A percentile compares a stretch with the other conserved stretches of the same genome.
Conservation (phyloP, 2,888 invertebrate species). For the Tachina lurida region DNA sequence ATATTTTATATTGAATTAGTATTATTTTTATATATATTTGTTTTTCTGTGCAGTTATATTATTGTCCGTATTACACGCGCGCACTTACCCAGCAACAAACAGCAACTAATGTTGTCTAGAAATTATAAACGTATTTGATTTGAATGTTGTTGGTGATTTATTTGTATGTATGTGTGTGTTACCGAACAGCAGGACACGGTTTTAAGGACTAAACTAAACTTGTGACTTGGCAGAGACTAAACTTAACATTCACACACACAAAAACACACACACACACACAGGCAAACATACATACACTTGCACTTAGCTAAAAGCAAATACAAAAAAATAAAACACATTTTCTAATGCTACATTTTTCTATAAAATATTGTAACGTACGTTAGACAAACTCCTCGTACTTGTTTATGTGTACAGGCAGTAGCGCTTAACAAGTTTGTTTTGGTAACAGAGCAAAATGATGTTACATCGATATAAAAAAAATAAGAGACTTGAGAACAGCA, state of each 20-base stretch:
- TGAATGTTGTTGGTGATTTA: constrained; percentile 56
- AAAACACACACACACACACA: background rate
- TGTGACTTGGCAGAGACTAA: constrained; percentile 68
- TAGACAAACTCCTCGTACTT: constrained; percentile 1
- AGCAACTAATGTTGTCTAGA: constrained; percentile 80
- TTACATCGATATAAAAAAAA: constrained; percentile 55
- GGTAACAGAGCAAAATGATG: constrained; percentile 56
- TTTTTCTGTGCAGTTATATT: constrained; percentile 50
- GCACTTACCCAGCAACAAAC: constrained; percentile 81
- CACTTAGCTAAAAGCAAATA: background rate
- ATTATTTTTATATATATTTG: constrained; percentile 60
- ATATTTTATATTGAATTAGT: constrained; percentile 64
- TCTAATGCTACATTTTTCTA: constrained; percentile 56
- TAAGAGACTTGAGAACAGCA: constrained; percentile 48
- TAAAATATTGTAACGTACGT: constrained; percentile 50
- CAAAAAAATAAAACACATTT: constrained; percentile 38
- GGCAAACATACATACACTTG: constrained; percentile 3
- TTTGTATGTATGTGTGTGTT: constrained; percentile 75
- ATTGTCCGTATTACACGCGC: constrained; percentile 80
- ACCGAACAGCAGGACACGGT: constrained; percentile 74
- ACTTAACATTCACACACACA: constrained; percentile 50
- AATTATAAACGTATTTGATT: constrained; percentile 73
- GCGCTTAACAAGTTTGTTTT: constrained; percentile 54
- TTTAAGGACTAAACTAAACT: constrained; percentile 75
- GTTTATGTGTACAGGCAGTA: background rate